phyloP scores from a whole-genome alignment of 2,888 invertebrate genomes.

The Morpho deidamia region DNA sequence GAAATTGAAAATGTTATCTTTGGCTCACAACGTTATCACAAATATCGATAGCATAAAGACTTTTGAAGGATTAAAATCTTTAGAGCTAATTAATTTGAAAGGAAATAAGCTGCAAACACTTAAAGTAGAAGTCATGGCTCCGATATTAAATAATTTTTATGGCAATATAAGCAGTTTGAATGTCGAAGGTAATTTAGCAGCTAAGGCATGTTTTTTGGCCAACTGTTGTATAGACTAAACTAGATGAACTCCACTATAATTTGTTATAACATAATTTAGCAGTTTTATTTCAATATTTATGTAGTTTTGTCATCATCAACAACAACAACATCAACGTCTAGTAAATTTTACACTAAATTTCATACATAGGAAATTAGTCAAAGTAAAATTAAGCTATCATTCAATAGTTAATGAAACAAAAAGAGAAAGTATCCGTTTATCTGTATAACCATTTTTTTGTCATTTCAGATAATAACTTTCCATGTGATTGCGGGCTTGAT shows the following conservation, averaged over 20 bases:
- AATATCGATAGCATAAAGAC: constrained; percentile 48
- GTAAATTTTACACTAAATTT: no score
- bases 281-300: no score
- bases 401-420: no score
- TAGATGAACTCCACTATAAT: no score
- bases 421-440: no score
- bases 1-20: constrained; percentile 45
- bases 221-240: no score
- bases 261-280: no score
- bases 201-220: no score
- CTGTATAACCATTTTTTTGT: neutral
- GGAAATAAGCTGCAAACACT: constrained; percentile 52
- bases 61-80: constrained; percentile 46
- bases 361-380: no score
- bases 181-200: constrained; percentile 51
- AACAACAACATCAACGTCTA: no score
- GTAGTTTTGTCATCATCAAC: no score
- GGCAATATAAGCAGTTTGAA: constrained; percentile 44
- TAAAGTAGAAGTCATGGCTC: constrained; percentile 48
- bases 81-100: constrained; percentile 50
- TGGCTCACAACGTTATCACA: constrained; percentile 52
- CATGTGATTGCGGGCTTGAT: constrained; percentile 60
- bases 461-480: constrained; percentile 62
- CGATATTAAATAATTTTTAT: constrained; percentile 55
- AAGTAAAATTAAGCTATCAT: no score